Base-by-base conservation (phyloP, 2,113 vertebrate genomes). In the Entelurus aequoreus region DNA sequence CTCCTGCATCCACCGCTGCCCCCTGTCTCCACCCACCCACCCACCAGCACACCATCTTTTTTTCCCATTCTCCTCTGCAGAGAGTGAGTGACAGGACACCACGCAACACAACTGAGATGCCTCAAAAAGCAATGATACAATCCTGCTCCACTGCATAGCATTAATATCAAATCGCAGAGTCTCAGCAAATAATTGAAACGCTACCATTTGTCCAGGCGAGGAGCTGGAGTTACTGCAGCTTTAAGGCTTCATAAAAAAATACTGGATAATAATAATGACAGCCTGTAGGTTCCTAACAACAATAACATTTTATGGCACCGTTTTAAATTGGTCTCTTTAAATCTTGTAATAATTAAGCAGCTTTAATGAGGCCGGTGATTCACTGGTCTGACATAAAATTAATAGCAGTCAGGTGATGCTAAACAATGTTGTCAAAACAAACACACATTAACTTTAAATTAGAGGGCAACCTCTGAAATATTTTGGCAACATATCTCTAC, bases 311-410 rank as follows among this genome's bases (percentile, higher is more conserved):
- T 83, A 90, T 72, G 72, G 70, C 80, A 66, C 59, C 57, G 50
- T 78, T 87, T 71, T 61, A 86, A 86, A 87, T 86, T 68, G 79
- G 63, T 79, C 83, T 83, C 80, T 83, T 86, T 86, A 84, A 88
- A 87, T 82, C 63, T 76, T 86, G 88, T 90, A 86, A 88, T 85
- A 88, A 89, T 90, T 86, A 88, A 84, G 77, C 80, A 72, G 67
- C 68, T 78, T 86, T 82, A 90, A 89, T 88, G 84, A 85, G 80
- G 73, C 80, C 74, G 67, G 66, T 66, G 72, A 84, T 83, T 83
- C 79, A 81, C 48, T 66, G 56, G 59, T 71, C 69, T 71, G 69
- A 68, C 63, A 56, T 70, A 77, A 62, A 75, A 52, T 66, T 44
- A 9, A 55, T 62, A 62, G 12, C 57, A 59, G 69, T 73, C 36